Base-by-base conservation (phyloP, 2,113 vertebrate genomes). In the Apus apus region DNA sequence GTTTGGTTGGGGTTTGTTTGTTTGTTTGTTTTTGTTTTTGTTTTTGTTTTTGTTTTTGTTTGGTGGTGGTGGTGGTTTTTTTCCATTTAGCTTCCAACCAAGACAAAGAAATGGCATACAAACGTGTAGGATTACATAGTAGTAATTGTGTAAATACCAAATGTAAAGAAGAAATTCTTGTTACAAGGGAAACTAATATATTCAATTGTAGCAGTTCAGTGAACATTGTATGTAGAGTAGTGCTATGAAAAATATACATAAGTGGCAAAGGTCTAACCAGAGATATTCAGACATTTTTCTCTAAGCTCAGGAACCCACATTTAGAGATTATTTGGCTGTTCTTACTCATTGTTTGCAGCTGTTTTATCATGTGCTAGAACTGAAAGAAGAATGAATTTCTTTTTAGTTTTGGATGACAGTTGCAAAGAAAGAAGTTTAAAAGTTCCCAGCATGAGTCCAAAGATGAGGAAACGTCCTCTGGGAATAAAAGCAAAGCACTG, bases 391-490 rank as follows among this genome's bases (percentile, higher is more conserved):
- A 76, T 45, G 9, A 40, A 48, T 93, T 83, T 82, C 3, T 87
- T 78, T 91, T 93, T 15, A 40, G 22, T 85, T 79, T 82, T 82
- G 50, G 26, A 61, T 9, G 5, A 72, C 6, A 61, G 16, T 82
- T 93, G 87, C 61, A 82, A 82, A 64, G 34, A 79, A 65, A 83
- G 40, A 66, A 67, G 15, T 26, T 4, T 62, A n/a, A 38, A 85
- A 75, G 18, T 56, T 89, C 70, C 43, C 68, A 51, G 65, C 81
- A 23, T 80, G 89, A 78, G 38, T 46, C 65, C 66, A 48, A 27
- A 91, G 77, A 94, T 65, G 78, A 87, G 85, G 81, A 72, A 95
- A 85, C 26, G 53, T n/a, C 66, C n/a, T 82, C 45, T 40, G 72
- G 53, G 32, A 93, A 78, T 60, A 81, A 90, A 90, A 87, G 50